Percentiles rank a stretch among this genome's conserved stretches.
phyloP scores from a whole-genome alignment of 2,113 vertebrate species.

The Percopsis transmontana region DNA sequence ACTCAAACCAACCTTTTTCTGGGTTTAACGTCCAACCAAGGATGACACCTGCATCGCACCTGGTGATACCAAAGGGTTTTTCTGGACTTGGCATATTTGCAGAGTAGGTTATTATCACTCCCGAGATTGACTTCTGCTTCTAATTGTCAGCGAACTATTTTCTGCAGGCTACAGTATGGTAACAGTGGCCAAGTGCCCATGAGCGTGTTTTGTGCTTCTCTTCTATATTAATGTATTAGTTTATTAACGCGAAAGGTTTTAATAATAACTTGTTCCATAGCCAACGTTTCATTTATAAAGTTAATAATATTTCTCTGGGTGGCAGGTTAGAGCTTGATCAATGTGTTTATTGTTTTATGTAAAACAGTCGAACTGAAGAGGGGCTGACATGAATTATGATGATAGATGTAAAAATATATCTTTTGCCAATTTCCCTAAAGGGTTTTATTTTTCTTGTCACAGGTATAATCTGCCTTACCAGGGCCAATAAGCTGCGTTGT shows the following conservation, averaged over 20 bases:
- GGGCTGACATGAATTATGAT: no score
- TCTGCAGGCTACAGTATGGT: no score
- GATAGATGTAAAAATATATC: no score
- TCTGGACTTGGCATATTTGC: slow-evolving; percentile 12
- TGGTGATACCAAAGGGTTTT: neutral
- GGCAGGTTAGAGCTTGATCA: no score
- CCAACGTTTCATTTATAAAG: no score
- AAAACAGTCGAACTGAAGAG: no score
- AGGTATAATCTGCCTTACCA: slow-evolving; percentile 19
- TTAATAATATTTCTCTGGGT: no score
- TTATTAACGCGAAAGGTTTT: no score
- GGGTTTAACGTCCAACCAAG: slow-evolving; percentile 29
- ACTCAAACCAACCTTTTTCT: neutral
- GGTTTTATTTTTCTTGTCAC: slow-evolving; percentile 7
- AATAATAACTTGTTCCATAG: no score
- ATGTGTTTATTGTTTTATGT: no score
- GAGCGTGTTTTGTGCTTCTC: neutral
- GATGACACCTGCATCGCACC: slow-evolving; percentile 37
- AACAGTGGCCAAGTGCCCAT: neutral
- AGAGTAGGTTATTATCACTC: slow-evolving; percentile 8
- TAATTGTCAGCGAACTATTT: neutral
- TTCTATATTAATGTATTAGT: neutral
- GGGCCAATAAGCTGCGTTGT: neutral
- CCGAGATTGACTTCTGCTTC: slow-evolving; percentile 17
- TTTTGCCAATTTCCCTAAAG: no score